These are phyloP conservation scores for Acleris holmiana DNA, from an alignment of 2,888 invertebrate genomes.

Conservation along the genomic window DNA sequence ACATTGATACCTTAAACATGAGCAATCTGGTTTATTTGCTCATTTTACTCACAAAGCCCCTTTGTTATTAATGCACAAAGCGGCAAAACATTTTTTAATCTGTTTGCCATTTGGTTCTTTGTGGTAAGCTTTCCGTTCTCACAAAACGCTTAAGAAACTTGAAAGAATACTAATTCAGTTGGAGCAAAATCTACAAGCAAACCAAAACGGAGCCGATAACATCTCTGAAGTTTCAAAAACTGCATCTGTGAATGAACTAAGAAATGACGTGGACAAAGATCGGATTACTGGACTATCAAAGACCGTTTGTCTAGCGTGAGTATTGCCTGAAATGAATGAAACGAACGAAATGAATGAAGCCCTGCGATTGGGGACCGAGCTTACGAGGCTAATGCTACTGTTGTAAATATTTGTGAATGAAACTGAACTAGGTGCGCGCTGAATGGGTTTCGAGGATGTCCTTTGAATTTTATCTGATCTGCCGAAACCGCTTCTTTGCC, in stretches of 20 bases:
- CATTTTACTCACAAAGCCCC: background rate
- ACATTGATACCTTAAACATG: no score
- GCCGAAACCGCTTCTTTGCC: constrained; percentile 16
- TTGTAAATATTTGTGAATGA: constrained; percentile 77
- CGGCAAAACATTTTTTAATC: constrained; percentile 15
- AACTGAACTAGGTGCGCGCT: constrained; percentile 44
- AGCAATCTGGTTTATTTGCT: background rate
- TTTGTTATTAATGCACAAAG: background rate
- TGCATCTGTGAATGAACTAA: constrained; percentile 52
- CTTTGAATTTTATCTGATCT: constrained; percentile 36
- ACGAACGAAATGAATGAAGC: constrained; percentile 57
- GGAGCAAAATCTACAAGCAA: constrained; percentile 12
- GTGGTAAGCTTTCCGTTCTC: constrained; percentile 31
- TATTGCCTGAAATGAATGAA: constrained; percentile 32
- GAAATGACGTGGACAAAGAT: constrained; percentile 44
- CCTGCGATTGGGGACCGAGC: constrained; percentile 46
- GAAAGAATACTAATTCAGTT: constrained; percentile 24
- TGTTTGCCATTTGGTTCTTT: constrained; percentile 24
- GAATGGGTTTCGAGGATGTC: constrained; percentile 30
- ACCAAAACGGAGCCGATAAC: constrained; percentile 18
- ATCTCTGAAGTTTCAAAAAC: constrained; percentile 30
- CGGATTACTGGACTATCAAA: constrained; percentile 47
- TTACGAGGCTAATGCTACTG: constrained; percentile 56
- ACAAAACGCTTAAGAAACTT: constrained; percentile 14
- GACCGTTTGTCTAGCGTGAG: constrained; percentile 33